phyloP scores from a whole-genome alignment of 2,113 vertebrate species.

The Platichthys stellatus region DNA sequence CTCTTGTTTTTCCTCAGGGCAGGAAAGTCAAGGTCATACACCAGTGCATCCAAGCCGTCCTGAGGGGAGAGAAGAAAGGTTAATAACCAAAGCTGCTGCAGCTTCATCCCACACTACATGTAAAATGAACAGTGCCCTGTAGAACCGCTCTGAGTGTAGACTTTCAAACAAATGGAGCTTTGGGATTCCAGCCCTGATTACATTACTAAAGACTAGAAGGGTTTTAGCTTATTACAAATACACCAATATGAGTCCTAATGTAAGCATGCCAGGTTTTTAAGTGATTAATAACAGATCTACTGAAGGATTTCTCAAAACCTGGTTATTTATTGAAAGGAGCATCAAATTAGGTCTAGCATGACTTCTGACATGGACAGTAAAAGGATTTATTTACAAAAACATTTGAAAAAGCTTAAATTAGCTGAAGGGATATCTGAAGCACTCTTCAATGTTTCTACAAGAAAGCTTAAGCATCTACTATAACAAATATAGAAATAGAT shows the following conservation, averaged over 20 bases:
- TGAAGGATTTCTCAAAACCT: background rate
- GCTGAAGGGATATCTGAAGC: too few relatives aligned
- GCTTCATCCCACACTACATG: conserved; percentile 1
- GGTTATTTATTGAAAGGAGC: background rate
- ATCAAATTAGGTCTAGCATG: background rate
- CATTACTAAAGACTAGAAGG: background rate
- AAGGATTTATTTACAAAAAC: background rate
- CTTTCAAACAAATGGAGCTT: background rate
- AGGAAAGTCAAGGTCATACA: conserved; percentile 98
- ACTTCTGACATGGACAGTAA: background rate
- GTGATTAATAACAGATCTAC: conserved; percentile 1
- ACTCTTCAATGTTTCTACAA: too few relatives aligned
- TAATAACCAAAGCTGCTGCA: conserved; percentile 19
- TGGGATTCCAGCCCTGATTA: conserved; percentile 16
- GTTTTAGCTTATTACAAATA: conserved; percentile 2
- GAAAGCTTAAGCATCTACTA: too few relatives aligned
- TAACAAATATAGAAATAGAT: too few relatives aligned
- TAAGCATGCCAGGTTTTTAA: conserved; percentile 15
- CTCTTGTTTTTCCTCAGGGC: conserved; percentile 99
- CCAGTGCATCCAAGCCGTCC: conserved; percentile 98
- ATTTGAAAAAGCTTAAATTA: too few relatives aligned
- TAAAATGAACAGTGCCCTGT: background rate
- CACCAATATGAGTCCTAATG: conserved; percentile 9
- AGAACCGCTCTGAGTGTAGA: background rate
- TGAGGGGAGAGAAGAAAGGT: conserved; percentile 69